Evolutionary conservation across 2,888 invertebrate species (phyloP), one percentile per base, ranked within the genome.

Genomic region (Augochlorella aurata): DNA sequence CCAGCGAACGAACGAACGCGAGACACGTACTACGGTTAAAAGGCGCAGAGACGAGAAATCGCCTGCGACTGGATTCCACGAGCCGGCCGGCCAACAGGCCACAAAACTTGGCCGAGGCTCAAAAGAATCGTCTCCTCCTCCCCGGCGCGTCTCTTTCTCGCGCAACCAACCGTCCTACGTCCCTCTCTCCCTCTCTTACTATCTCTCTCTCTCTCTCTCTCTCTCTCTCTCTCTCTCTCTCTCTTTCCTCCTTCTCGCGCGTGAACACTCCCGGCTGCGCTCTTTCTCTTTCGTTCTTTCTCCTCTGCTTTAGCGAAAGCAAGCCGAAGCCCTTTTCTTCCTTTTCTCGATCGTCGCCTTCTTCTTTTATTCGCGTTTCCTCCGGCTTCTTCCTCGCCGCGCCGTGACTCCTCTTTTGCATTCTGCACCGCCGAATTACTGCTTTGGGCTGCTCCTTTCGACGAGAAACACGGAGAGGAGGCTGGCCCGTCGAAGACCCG

Each of bases 31-130:
- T 52, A 84, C 85, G 83, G 81, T 88, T 88, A 85, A 85, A 87
- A 88, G 86, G 85, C 83, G 86, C 86, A 79, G 86, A 84, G 87
- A 88, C 88, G 90, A 90, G 88, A 90, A 91, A 91, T 91, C 88
- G 90, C 87, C 85, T 77, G 89, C 87, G 89, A 89, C 90, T 90
- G 90, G 89, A 90, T 90, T 89, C 90, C 89, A 86, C 88, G 86
- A 88, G 88, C 84, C 89, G 85, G 87, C 84, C 89, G 85, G 84
- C 88, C 85, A 82, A 77, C 84, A 88, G 88, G 87, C 89, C 89
- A 88, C 89, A 87, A 91, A 90, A 91, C 90, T 91, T 91, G 91
- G 91, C 91, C 87, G 87, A 82, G 82, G 84, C 89, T 91, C 91
- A 90, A 89, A 89, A 91, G 90, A 90, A 90, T 90, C 90, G 88